These are phyloP conservation scores for Leptinotarsa haldemani DNA, from an alignment of 2,888 invertebrate genomes.

Conservation along the genomic window DNA sequence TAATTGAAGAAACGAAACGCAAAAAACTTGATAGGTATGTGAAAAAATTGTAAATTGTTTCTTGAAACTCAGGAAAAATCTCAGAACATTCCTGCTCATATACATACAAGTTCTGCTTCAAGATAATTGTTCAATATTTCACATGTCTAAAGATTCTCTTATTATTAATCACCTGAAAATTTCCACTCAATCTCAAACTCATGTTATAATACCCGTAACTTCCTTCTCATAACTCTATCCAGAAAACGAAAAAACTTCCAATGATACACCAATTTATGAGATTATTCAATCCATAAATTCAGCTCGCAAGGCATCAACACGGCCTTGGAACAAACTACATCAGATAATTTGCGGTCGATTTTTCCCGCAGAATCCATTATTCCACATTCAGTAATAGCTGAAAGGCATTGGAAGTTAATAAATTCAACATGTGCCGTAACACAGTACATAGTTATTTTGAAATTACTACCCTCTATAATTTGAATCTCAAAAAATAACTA, in stretches of 20 bases:
- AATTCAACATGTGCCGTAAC: slow-evolving; percentile 3
- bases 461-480: slow-evolving; percentile 38
- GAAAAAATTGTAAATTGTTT: no score
- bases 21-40: no score
- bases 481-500: slow-evolving; percentile 39
- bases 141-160: no score
- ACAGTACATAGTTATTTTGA: slow-evolving; percentile 32
- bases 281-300: slow-evolving; percentile 14
- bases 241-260: neutral
- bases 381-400: slow-evolving; percentile 16
- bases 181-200: no score
- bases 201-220: no score
- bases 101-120: no score
- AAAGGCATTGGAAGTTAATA: slow-evolving; percentile 15
- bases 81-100: no score
- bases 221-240: neutral
- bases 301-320: neutral
- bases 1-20: no score
- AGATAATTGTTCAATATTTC: no score
- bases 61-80: no score
- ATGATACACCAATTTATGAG: slow-evolving; percentile 5
- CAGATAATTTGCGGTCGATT: slow-evolving; percentile 22
- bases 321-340: slow-evolving; percentile 21
- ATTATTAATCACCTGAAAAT: no score
- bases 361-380: slow-evolving; percentile 11